Base-by-base conservation (phyloP, 2,797 vertebrate species). In the Myiothlypis coronata region DNA sequence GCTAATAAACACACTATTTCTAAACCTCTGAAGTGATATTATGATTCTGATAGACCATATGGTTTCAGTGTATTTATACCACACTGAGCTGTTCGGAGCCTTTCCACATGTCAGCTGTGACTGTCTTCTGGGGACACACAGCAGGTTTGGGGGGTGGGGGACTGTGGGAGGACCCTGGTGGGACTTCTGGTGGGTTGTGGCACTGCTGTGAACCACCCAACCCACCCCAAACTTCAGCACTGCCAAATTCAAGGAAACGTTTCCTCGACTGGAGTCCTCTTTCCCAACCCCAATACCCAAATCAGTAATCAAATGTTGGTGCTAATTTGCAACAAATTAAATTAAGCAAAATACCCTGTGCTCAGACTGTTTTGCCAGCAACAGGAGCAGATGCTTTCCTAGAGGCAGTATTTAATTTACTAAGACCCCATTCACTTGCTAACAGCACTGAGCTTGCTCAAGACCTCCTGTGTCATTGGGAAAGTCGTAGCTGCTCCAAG, bases 1-100 rank as follows among this genome's bases (percentile, higher is more conserved):
- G 89, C 65, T 96, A 96, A 97, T 90, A 92, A 94, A 82, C 83
- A 81, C 1, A 14, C 76, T 84, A 82, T 80, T 95, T 88, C 75
- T 68, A 82, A 95, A 57, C n/a, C 80, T 94, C 91, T 21, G 60
- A 93, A 90, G 88, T 56, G 71, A 49, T 65, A 81, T 76, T 88
- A 82, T 14, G 32, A 39, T 81, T 95, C 88, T 28, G 39, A 92
- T 26, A 85, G 85, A 87, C 90, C 90, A 91, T 95, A 95, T 90
- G 93, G 61, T 83, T 92, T 76, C 74, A 21, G 57, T 27, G 67
- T 91, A 87, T 83, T 94, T 90, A 91, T 84, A 88, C 76, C 57
- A 65, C 70, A 60, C 4, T 5, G 41, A 82, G 82, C 30, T 84
- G 64, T 68, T 47, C 5, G 3, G 39, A 89, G 81, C 10, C 47